Conservation (phyloP, 1,140 invertebrate species). For the Pseudomyrmex concolor region DNA sequence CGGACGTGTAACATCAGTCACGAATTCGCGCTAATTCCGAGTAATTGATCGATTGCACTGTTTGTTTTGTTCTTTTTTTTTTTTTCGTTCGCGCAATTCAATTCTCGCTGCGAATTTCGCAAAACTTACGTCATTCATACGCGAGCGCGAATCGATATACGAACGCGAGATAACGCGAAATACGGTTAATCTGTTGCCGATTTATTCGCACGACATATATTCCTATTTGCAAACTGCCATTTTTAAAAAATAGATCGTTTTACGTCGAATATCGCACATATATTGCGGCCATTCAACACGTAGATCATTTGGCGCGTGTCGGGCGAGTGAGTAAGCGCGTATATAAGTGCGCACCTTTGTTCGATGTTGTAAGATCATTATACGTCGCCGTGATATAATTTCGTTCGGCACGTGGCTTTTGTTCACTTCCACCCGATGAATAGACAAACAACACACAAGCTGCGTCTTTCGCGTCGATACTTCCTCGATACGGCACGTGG, state of each 20-base stretch:
- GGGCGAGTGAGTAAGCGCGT: neutral
- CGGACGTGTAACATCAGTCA: conserved; percentile 2
- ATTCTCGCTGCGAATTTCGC: neutral
- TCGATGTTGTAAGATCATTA: conserved; percentile 9
- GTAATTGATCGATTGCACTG: conserved; percentile 24
- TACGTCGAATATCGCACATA: neutral
- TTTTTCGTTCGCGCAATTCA: neutral
- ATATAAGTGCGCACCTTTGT: neutral
- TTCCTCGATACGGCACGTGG: neutral
- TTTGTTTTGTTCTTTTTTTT: neutral
- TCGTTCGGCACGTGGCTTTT: conserved; percentile 33
- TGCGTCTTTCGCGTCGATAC: neutral
- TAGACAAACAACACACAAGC: neutral
- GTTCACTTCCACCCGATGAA: conserved; percentile 9
- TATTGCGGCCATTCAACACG: neutral
- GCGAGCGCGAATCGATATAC: neutral
- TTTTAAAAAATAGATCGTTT: conserved; percentile 50
- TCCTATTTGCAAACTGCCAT: too few species aligned
- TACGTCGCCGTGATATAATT: conserved; percentile 9
- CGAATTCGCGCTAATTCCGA: conserved; percentile 7
- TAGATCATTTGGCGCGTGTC: conserved; percentile 22
- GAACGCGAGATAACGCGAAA: neutral
- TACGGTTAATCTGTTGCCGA: conserved; percentile 31
- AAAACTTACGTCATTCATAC: conserved; percentile 18
- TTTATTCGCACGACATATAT: conserved; percentile 35